These are phyloP conservation scores for Saccostrea glomerata DNA, from an alignment of 1,140 invertebrate genomes.

Conservation along the genomic window DNA sequence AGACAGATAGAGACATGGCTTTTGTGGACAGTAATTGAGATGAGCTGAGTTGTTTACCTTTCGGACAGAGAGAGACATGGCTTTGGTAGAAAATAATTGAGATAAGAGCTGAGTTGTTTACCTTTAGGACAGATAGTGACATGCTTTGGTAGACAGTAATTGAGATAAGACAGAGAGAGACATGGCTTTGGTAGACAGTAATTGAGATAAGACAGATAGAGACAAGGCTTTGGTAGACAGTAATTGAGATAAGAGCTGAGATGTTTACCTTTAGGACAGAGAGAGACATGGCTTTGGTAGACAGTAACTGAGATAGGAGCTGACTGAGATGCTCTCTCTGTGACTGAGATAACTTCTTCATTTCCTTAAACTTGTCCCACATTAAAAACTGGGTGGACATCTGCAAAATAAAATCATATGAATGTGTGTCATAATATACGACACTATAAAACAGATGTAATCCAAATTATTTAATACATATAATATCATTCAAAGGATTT, in stretches of 20 bases:
- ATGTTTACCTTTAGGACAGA: slow-evolving; percentile 91
- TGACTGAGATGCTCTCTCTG: slow-evolving; percentile 89
- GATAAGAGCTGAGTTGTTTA: too few species aligned
- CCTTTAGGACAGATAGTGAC: slow-evolving; percentile 92
- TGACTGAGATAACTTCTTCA: slow-evolving; percentile 84
- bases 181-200: too few species aligned
- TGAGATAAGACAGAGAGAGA: slow-evolving; percentile 83
- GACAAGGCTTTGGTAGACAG: background rate
- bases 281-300: slow-evolving; percentile 88
- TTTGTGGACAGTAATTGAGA: background rate
- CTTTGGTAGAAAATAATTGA: background rate
- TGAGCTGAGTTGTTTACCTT: background rate
- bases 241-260: too few species aligned
- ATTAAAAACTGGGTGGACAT: slow-evolving; percentile 91
- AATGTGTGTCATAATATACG: background rate
- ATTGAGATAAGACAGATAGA: background rate
- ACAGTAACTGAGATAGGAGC: slow-evolving; percentile 88
- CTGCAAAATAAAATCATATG: slow-evolving; percentile 80
- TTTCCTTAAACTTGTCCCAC: slow-evolving; percentile 95
- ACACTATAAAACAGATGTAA: too few species aligned
- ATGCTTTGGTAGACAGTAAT: slow-evolving; percentile 88
- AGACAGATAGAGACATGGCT: slow-evolving; percentile 74
- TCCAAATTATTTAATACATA: too few species aligned
- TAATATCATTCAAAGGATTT: too few species aligned
- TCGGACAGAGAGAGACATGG: background rate